Base-by-base conservation (phyloP, 2,113 vertebrate genomes). In the Sinocyclocheilus grahami region DNA sequence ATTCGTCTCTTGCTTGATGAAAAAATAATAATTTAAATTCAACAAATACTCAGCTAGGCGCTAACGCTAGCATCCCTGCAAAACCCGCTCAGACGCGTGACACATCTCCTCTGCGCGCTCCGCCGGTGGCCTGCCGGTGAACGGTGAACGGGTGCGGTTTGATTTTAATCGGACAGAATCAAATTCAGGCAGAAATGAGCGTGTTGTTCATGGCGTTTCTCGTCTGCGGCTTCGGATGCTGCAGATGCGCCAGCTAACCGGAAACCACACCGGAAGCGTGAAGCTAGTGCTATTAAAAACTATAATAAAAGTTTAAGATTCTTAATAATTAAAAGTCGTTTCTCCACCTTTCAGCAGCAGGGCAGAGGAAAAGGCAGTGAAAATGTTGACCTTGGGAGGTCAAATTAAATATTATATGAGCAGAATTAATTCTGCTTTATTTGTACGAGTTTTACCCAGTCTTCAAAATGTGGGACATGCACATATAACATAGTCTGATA, bases 161-260 rank as follows among this genome's bases (percentile, higher is more conserved):
- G 33, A 65, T 74, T 22, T 78, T n/a, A 37, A 51, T 20, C 46
- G 10, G 46, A 82, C 9, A 82, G 27, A 84, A 60, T 24, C 30
- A 11, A 83, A 74, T 74, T 84, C 33, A 75, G 6, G 9, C 22
- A 16, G 48, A 60, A 60, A 42, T 60, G 51, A 74, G 7, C 20
- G 69, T 74, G 69, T 53, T 83, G 24, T 74, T 84, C 82, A 84
- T 84, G 51, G 82, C 82, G 82, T 60, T 33, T 60, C 65, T 53
- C 53, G 67, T 84, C 51, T 74, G 82, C 69, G 48, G 82, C 82
- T 84, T 84, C 22, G 51, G 82, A 74, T 84, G 82, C 82, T 84
- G 82, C 82, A 74, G 82, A 84, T 84, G 67, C 82, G 82, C 82
- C 82, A 84, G 82, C 82, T 84, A 84, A 82, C 82, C 82, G 82